Evolutionary conservation across 2,113 vertebrate genomes (phyloP).

Genomic region (Campylomormyrus tamandua): DNA sequence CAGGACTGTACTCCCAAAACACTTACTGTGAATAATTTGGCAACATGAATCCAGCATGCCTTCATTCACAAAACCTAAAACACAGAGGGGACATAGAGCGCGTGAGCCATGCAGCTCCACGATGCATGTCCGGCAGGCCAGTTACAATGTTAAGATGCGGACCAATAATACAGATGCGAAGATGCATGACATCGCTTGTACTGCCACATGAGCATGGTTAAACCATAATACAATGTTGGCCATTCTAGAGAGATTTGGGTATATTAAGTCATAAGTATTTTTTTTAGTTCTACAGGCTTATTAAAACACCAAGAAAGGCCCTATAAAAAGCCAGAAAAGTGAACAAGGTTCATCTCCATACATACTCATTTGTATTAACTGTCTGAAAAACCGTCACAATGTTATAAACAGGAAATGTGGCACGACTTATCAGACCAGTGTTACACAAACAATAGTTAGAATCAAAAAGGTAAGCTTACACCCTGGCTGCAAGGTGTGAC

Average conservation of each 20-base stretch:
- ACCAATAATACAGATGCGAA: background rate
- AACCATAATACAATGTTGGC: background rate
- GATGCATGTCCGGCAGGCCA: background rate
- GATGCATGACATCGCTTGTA: background rate
- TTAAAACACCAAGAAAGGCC: background rate
- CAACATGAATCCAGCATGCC: slow-evolving; percentile 59
- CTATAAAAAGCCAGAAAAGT: background rate
- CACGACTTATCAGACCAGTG: background rate
- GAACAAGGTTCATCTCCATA: background rate
- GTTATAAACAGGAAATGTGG: background rate
- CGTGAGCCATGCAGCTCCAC: background rate
- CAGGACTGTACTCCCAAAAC: background rate
- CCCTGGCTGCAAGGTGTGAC: background rate
- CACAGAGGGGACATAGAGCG: background rate
- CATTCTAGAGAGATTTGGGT: background rate
- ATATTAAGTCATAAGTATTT: background rate
- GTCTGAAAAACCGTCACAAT: background rate
- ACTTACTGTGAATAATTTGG: slow-evolving; percentile 61
- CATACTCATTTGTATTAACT: background rate
- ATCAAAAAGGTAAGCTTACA: background rate
- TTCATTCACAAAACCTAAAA: slow-evolving; percentile 56
- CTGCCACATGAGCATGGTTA: background rate
- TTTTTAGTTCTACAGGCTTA: background rate
- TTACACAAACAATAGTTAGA: background rate
- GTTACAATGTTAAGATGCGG: background rate